phyloP scores from a whole-genome alignment of 2,797 vertebrate species.

The Thripadectes ignobilis region DNA sequence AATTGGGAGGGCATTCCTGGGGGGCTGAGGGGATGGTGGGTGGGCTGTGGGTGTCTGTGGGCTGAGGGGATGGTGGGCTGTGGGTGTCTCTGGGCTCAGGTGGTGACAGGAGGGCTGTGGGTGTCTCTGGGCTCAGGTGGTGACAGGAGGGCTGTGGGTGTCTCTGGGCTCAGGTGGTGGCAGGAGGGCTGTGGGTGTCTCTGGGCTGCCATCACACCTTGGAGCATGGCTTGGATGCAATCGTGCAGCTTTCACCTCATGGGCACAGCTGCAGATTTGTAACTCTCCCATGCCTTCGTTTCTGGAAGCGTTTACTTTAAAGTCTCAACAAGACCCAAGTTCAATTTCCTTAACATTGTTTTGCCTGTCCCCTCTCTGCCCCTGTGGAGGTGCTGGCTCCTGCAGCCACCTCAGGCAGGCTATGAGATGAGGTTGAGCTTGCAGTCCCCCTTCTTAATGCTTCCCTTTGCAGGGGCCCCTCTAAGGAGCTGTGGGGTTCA shows the following conservation, averaged over 20 bases:
- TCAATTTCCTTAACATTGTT: fast-evolving
- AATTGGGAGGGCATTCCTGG: not conserved
- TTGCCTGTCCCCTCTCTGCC: fast-evolving
- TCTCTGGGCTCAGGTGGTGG: not conserved
- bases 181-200: fast-evolving
- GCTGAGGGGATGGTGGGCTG: not conserved
- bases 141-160: not conserved
- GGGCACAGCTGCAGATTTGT: not conserved
- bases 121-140: not conserved
- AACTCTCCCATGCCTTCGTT: not conserved
- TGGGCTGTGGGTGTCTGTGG: too few relatives aligned
- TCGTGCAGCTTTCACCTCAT: fast-evolving
- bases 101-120: not conserved
- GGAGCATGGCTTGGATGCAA: fast-evolving
- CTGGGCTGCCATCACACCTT: fast-evolving
- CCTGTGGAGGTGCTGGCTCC: not conserved
- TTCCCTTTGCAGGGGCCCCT: fast-evolving
- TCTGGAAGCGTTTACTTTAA: not conserved
- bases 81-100: not conserved
- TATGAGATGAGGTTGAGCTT: not conserved
- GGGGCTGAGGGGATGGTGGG: too few relatives aligned
- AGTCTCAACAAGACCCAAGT: not conserved
- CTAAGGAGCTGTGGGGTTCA: not conserved
- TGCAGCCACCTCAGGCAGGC: not conserved
- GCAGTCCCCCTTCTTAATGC: fast-evolving